Conservation (phyloP, 2,113 vertebrate species). For the Ceuthmochares aereus region DNA sequence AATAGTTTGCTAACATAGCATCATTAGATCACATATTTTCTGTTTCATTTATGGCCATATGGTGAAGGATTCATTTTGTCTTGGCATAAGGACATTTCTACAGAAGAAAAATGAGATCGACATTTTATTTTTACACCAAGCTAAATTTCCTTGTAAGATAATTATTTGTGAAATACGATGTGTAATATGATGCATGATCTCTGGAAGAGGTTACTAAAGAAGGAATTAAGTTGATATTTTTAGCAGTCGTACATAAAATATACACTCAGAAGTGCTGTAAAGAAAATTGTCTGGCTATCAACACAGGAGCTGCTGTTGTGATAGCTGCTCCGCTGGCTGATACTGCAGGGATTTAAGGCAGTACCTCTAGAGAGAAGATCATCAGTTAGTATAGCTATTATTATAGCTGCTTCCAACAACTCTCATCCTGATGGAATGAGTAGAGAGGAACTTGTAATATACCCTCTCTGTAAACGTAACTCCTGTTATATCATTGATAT, state of each 20-base stretch:
- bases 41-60: slow-evolving; percentile 32
- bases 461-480: background rate
- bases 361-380: background rate
- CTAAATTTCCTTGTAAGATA: slow-evolving; percentile 55
- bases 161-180: slow-evolving; percentile 57
- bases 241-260: slow-evolving; percentile 39
- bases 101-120: slow-evolving; percentile 52
- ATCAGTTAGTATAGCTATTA: background rate
- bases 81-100: slow-evolving; percentile 19
- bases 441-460: background rate
- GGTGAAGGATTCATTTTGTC: slow-evolving; percentile 41
- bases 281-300: slow-evolving; percentile 27
- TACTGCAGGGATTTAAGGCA: background rate
- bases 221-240: slow-evolving; percentile 35
- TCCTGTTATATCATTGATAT: background rate
- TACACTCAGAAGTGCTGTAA: background rate
- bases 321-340: slow-evolving; percentile 4
- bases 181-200: slow-evolving; percentile 24
- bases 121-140: slow-evolving; percentile 60
- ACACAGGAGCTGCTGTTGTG: background rate
- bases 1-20: slow-evolving; percentile 46
- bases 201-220: slow-evolving; percentile 51
- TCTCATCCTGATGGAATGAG: background rate
- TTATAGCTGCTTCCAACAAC: background rate
- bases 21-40: slow-evolving; percentile 34